Evolutionary conservation across 2,888 invertebrate genomes (phyloP).

Genomic region (Sthenelais limicola): DNA sequence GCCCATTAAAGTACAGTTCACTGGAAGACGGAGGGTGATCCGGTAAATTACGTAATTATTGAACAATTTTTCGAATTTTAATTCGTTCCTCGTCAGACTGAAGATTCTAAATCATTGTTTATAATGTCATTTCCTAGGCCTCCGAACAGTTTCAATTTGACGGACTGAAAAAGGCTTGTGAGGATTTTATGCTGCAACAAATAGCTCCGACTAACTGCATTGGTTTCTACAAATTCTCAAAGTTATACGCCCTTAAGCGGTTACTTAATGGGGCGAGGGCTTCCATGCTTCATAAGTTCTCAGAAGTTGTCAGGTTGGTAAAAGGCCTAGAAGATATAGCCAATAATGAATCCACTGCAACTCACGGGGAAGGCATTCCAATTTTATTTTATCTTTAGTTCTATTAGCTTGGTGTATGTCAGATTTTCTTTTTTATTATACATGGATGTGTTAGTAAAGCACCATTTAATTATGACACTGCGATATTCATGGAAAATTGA

Average conservation of each 20-base stretch:
- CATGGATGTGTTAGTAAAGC: too few relatives aligned
- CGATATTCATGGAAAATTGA: too few relatives aligned
- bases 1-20: too few relatives aligned
- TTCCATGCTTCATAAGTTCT: slow-evolving; percentile 45
- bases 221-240: slow-evolving; percentile 46
- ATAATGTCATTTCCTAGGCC: slow-evolving; percentile 40
- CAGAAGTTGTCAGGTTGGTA: slow-evolving; percentile 39
- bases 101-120: too few relatives aligned
- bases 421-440: too few relatives aligned
- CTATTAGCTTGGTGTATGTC: background rate
- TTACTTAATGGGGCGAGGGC: slow-evolving; percentile 37
- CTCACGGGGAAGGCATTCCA: background rate
- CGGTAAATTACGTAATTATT: too few relatives aligned
- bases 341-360: too few relatives aligned
- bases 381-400: background rate
- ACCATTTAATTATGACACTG: too few relatives aligned
- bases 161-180: slow-evolving; percentile 45
- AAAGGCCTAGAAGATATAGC: background rate
- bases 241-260: slow-evolving; percentile 40
- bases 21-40: too few relatives aligned
- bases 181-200: slow-evolving; percentile 46
- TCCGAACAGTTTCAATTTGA: slow-evolving; percentile 47
- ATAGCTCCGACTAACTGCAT: slow-evolving; percentile 47
- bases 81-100: too few relatives aligned
- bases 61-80: slow-evolving; percentile 1